Base-by-base conservation (phyloP, 1,140 invertebrate genomes). In the Pissodes strobi region DNA sequence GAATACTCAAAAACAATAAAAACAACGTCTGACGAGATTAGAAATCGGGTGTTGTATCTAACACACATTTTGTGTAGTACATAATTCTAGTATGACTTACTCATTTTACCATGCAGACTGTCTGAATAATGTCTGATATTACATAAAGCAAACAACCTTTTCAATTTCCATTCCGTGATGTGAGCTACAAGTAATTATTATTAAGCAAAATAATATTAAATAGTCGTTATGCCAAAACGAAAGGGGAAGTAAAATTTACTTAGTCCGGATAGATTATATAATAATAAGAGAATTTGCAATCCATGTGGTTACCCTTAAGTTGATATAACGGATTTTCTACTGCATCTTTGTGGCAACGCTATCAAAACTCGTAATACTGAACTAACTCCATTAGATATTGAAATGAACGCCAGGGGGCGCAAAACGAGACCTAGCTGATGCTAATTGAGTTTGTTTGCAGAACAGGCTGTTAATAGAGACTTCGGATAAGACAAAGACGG, bases 351-450 rank as follows among this genome's bases (percentile, higher is more conserved):
- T 60, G 45, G 57, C 59, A 60, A 56, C 67, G 66, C 69, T 72
- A 74, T 71, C 67, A 69, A 70, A 72, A 73, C 67, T 71, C 73
- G 67, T 68, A 72, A 64, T 67, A 51, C 64, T 62, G 65, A 69
- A 71, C 66, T 72, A 66, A 74, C 60, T 69, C 39, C 67, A 70
- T 72, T 69, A 71, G 66, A 67, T 71, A 74, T 74, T 72, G 67
- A 72, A 74, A 74, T 72, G 68, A 74, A 64, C 38, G 67, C 71
- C 68, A 23, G 63, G 30, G 66, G 72, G 58, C 62, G 53, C 66
- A 64, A 56, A 71, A 71, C 68, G 68, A 69, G 66, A 73, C 67
- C 68, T 65, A 66, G 69, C 65, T 72, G 71, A 72, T 71, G 65
- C 64, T 72, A 74, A 74, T 74, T 66, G 58, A 65, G 66, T 74